Evolutionary conservation across 2,113 vertebrate genomes (phyloP), one percentile per base, ranked within the genome.

Genomic region (Saccopteryx bilineata): DNA sequence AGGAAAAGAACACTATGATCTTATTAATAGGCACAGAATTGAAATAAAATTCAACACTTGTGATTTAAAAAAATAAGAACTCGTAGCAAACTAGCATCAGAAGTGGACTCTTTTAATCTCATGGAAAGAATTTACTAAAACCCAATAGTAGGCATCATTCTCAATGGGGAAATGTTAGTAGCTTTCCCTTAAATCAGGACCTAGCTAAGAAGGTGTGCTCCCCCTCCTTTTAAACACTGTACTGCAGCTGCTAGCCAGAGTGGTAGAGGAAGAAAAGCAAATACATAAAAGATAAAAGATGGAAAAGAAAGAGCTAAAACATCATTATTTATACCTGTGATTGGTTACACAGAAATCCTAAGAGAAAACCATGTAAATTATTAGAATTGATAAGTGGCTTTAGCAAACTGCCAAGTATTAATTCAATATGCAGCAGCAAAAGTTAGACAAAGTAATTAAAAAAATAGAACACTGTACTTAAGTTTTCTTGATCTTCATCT

Each of bases 401-500:
- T 72, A 63, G 52, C 28, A 90, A 72, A 80, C 7, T 19, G 46
- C 17, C 80, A 81, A 24, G 13, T 85, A 78, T 48, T 91, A 83
- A 9, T 60, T 94, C 33, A 87, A 58, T 58, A 93, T 15, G 39
- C 4, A 66, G 10, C 23, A 71, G 56, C 15, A 63, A 58, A n/a
- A 74, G 61, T 39, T 71, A 79, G 84, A 82, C 33, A 82, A 93
- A 78, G 52, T 56, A 65, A 87, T 80, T 82, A 4, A 54, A 54
- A 81, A 76, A 82, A 39, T 0, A 89, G 60, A 92, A 71, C 18
- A 39, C 21, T 61, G 15, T 82, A 61, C 54, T 92, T 92, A 66
- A 66, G 79, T 96, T 88, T 87, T 91, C 84, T 89, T 87, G 60
- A 96, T 8, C 60, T 88, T 96, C 48, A 48, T 72, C 74, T 89